Percentiles rank a stretch among this genome's conserved stretches.
phyloP scores from a whole-genome alignment of 2,888 invertebrate species.

The Panorpa germanica region DNA sequence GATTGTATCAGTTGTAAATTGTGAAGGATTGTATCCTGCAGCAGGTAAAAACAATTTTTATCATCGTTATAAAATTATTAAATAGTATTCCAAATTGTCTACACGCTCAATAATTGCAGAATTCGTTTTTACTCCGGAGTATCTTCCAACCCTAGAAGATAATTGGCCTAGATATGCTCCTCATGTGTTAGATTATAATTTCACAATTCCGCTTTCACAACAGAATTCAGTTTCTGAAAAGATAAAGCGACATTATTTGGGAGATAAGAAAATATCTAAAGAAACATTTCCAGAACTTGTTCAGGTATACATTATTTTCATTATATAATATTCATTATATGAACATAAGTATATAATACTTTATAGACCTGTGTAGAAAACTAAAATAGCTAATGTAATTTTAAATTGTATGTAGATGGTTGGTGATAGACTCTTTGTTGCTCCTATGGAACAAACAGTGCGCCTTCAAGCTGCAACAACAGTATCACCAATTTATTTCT shows the following conservation, averaged over 20 bases:
- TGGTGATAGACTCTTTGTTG: no score
- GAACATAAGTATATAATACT: no score
- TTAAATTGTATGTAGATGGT: no score
- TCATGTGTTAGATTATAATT: constrained; percentile 38
- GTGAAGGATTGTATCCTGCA: constrained; percentile 58
- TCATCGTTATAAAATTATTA: background rate
- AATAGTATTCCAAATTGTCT: background rate
- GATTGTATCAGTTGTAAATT: constrained; percentile 43
- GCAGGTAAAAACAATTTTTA: constrained; percentile 31
- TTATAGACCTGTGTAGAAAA: no score
- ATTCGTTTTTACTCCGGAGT: constrained; percentile 22
- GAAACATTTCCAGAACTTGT: constrained; percentile 25
- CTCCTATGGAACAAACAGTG: no score
- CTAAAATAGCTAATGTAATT: no score
- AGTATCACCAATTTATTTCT: no score
- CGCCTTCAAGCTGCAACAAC: no score
- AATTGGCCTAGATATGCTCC: constrained; percentile 41
- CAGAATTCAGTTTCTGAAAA: constrained; percentile 27
- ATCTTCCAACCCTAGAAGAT: constrained; percentile 30
- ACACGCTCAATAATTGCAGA: constrained; percentile 15
- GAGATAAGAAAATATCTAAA: constrained; percentile 27
- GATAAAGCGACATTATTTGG: constrained; percentile 35
- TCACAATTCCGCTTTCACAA: constrained; percentile 28
- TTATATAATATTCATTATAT: no score
- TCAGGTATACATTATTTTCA: no score